Percentiles rank a stretch among this genome's conserved stretches.
These are phyloP conservation scores for Cherax quadricarinatus DNA, from an alignment of 1,140 invertebrate species.

Conservation along the genomic window DNA sequence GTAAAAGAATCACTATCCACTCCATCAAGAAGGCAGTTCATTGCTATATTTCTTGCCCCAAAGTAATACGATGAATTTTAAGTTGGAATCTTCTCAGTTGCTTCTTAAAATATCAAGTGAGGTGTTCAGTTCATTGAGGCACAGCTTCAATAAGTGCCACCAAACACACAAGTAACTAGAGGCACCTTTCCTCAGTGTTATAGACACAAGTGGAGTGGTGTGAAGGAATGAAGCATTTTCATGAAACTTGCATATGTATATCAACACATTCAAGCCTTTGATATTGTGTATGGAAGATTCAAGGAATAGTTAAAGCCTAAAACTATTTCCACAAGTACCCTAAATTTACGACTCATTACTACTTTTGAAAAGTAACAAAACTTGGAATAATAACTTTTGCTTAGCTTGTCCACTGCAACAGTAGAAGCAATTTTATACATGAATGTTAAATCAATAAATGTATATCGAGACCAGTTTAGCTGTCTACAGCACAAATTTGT, in stretches of 20 bases:
- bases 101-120: background rate
- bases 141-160: background rate
- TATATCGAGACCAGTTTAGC: constrained; percentile 27
- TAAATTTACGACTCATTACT: background rate
- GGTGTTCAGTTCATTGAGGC: constrained; percentile 14
- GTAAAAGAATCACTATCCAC: background rate
- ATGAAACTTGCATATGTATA: constrained; percentile 1
- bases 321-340: constrained; percentile 21
- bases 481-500: constrained; percentile 14
- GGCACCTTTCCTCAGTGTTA: background rate
- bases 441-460: background rate
- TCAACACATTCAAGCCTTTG: constrained; percentile 27
- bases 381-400: constrained; percentile 23
- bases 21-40: background rate
- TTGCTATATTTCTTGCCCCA: background rate
- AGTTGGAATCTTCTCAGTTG: background rate
- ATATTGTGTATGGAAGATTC: constrained; percentile 46
- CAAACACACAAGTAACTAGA: constrained; percentile 9
- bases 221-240: constrained; percentile 25
- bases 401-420: constrained; percentile 20
- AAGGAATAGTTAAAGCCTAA: constrained; percentile 38
- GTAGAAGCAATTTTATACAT: background rate
- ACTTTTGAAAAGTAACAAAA: constrained; percentile 15
- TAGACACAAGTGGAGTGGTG: constrained; percentile 15
- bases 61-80: background rate